A percentile compares a stretch with the other conserved stretches of the same genome.
Conservation (phyloP, 1,140 invertebrate species). For the Procambarus clarkii region DNA sequence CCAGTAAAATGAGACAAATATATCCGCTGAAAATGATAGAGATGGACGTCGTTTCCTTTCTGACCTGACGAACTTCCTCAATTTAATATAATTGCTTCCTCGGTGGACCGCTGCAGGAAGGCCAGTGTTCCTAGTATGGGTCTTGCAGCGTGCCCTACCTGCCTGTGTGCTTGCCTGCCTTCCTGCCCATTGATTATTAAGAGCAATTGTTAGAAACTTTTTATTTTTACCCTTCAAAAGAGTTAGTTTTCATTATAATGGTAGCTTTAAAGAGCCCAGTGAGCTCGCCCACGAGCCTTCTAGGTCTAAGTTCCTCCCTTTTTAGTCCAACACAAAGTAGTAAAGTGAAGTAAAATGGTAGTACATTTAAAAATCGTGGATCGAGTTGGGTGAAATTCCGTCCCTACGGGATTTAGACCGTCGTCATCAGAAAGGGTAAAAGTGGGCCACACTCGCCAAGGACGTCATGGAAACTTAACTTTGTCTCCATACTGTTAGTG, state of each 20-base stretch:
- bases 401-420: background rate
- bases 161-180: background rate
- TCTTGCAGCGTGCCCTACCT: slow-evolving; percentile 7
- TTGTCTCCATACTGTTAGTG: background rate
- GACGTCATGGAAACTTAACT: background rate
- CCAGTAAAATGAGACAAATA: background rate
- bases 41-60: slow-evolving; percentile 46
- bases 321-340: too few species aligned
- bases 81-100: slow-evolving; percentile 54
- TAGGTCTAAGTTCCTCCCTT: too few species aligned
- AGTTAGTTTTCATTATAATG: too few species aligned
- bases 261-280: too few species aligned
- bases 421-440: background rate
- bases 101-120: slow-evolving; percentile 27
- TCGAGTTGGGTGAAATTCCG: background rate
- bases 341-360: background rate
- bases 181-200: too few species aligned
- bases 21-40: slow-evolving; percentile 31
- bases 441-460: background rate
- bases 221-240: too few species aligned
- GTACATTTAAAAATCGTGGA: background rate
- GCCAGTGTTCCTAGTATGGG: slow-evolving; percentile 15
- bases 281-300: too few species aligned
- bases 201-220: too few species aligned
- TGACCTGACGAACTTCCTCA: slow-evolving; percentile 42